phyloP scores from a whole-genome alignment of 2,888 invertebrate species.

The Drosophila paramelanica region DNA sequence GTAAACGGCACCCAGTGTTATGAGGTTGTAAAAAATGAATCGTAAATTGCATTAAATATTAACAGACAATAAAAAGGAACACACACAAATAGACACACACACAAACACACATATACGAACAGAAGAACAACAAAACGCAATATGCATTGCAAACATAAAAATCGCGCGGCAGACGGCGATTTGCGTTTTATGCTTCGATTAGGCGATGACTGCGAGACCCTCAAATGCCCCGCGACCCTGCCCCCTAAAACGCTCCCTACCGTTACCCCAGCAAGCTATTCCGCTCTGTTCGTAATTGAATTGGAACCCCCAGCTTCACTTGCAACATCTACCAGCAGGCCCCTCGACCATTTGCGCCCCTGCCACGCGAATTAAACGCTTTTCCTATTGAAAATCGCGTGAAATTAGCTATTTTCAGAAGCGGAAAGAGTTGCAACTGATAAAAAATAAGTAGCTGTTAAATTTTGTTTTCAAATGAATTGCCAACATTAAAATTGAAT shows the following conservation, averaged over 20 bases:
- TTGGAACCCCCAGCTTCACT: conserved; percentile 27
- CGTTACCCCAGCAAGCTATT: background rate
- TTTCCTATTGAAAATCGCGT: conserved; percentile 10
- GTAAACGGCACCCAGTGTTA: conserved; percentile 50
- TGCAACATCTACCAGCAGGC: conserved; percentile 18
- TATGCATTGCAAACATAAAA: conserved; percentile 62
- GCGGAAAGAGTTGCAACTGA: conserved; percentile 5
- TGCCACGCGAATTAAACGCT: conserved; percentile 11
- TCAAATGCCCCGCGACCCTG: background rate
- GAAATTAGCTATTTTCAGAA: conserved; percentile 10
- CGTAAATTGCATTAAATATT: conserved; percentile 79
- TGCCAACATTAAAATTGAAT: background rate
- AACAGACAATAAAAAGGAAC: conserved; percentile 74
- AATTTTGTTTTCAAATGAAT: background rate
- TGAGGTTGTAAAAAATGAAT: conserved; percentile 79
- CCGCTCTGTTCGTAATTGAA: conserved; percentile 32
- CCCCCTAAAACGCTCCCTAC: background rate
- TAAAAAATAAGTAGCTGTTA: background rate
- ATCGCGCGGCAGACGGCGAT: conserved; percentile 55
- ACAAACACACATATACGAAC: background rate
- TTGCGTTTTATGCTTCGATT: conserved; percentile 78
- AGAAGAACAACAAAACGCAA: conserved; percentile 27
- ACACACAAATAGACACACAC: conserved; percentile 5
- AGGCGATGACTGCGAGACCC: conserved; percentile 40
- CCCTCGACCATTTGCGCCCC: conserved; percentile 7